Percentiles rank a stretch among this genome's conserved stretches.
These are phyloP conservation scores for Rhyzopertha dominica DNA, from an alignment of 1,140 invertebrate genomes.

Conservation along the genomic window DNA sequence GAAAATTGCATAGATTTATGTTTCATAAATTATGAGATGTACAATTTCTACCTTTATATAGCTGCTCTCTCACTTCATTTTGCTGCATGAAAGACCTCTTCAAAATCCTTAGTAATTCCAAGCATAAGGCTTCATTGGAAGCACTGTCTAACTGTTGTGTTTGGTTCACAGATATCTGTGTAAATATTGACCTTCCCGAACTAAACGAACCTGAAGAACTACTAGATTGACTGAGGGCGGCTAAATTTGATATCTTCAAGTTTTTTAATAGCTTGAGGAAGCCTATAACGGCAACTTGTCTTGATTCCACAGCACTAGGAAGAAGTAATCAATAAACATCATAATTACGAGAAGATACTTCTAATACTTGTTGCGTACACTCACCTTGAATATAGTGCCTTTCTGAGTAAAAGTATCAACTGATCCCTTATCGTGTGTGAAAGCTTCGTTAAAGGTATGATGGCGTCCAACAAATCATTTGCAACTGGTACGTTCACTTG, in stretches of 20 bases:
- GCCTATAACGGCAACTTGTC: slow-evolving; percentile 53
- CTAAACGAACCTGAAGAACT: slow-evolving; percentile 29
- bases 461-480: slow-evolving; percentile 47
- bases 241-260: slow-evolving; percentile 47
- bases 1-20: slow-evolving; percentile 8
- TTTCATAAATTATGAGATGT: slow-evolving; percentile 9
- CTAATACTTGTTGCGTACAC: not conserved
- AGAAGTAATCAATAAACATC: no score
- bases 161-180: slow-evolving; percentile 48
- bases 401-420: slow-evolving; percentile 53
- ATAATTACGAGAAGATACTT: not conserved
- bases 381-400: slow-evolving; percentile 52
- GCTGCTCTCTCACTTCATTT: slow-evolving; percentile 49
- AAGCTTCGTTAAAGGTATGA: slow-evolving; percentile 49
- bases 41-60: slow-evolving; percentile 51
- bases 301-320: slow-evolving; percentile 43
- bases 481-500: slow-evolving; percentile 44
- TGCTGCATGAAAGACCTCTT: slow-evolving; percentile 57
- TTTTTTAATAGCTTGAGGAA: slow-evolving; percentile 52
- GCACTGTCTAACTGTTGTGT: slow-evolving; percentile 30
- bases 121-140: slow-evolving; percentile 52
- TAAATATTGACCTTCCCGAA: slow-evolving; percentile 41
- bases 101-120: slow-evolving; percentile 57
- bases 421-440: slow-evolving; percentile 49
- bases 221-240: slow-evolving; percentile 46